A percentile compares a stretch with the other conserved stretches of the same genome.
phyloP scores from a whole-genome alignment of 2,113 vertebrate species.

The Orientallactaga bullata region DNA sequence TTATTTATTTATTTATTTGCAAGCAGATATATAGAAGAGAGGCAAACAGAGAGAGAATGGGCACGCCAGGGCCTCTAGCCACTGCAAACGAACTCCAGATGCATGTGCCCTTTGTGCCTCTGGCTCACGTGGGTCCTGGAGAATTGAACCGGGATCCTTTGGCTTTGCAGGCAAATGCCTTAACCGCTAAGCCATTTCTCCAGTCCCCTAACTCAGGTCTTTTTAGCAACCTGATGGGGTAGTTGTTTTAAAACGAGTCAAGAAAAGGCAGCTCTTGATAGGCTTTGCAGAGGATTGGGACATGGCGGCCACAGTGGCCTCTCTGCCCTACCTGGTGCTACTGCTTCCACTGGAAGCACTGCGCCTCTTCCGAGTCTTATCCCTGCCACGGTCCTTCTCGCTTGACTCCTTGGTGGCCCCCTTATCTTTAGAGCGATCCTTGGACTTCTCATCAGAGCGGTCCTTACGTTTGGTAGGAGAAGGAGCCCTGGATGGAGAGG shows the following conservation, averaged over 20 bases:
- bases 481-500: constrained; percentile 91
- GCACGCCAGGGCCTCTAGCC: too few relatives aligned
- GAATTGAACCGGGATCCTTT: too few relatives aligned
- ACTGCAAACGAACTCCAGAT: too few relatives aligned
- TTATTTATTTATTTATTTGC: too few relatives aligned
- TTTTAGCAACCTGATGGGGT: background rate
- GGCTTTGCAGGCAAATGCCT: too few relatives aligned
- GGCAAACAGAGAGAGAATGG: too few relatives aligned
- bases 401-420: constrained; percentile 90
- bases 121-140: too few relatives aligned
- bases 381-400: constrained; percentile 95
- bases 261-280: background rate
- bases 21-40: too few relatives aligned
- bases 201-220: too few relatives aligned
- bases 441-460: constrained; percentile 94
- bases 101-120: too few relatives aligned
- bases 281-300: background rate
- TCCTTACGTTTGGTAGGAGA: constrained; percentile 98
- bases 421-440: constrained; percentile 97
- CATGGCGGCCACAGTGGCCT: background rate
- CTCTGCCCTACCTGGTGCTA: constrained; percentile 89
- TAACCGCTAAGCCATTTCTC: too few relatives aligned
- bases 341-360: constrained; percentile 97
- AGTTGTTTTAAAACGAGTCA: background rate
- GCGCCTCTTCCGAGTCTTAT: constrained; percentile 94